Percentiles rank a stretch among this genome's conserved stretches.
These are phyloP conservation scores for Leptoclinus maculatus DNA, from an alignment of 2,797 vertebrate genomes.

Conservation along the genomic window DNA sequence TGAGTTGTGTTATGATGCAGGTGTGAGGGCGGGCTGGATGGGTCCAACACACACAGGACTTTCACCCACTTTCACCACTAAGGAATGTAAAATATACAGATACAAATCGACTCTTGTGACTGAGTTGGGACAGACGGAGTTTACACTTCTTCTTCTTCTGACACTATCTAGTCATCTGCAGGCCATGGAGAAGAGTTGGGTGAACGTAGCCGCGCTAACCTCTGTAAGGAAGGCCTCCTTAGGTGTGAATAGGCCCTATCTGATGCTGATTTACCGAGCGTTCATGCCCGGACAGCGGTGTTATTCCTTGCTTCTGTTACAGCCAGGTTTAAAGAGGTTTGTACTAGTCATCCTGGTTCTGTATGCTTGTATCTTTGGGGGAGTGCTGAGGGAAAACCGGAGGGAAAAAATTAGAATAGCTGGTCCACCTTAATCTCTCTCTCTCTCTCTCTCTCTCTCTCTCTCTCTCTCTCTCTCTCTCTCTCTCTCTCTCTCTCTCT, in stretches of 20 bases:
- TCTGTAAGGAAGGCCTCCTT: neutral
- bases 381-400: no score
- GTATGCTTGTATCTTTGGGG: neutral
- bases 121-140: no score
- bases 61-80: neutral
- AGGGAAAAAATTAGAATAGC: no score
- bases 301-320: neutral
- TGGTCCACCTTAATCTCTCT: no score
- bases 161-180: neutral
- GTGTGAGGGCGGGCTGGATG: neutral
- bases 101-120: neutral
- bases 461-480: no score
- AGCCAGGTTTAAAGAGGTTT: neutral
- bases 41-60: neutral
- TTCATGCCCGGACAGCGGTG: neutral
- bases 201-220: neutral
- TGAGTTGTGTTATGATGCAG: neutral
- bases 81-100: neutral
- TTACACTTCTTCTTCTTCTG: neutral
- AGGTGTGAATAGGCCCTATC: neutral
- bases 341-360: neutral
- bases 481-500: no score
- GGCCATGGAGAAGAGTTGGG: neutral
- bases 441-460: no score
- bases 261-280: no score